phyloP scores from a whole-genome alignment of 2,797 vertebrate species.

The Poeciliopsis presidionis region DNA sequence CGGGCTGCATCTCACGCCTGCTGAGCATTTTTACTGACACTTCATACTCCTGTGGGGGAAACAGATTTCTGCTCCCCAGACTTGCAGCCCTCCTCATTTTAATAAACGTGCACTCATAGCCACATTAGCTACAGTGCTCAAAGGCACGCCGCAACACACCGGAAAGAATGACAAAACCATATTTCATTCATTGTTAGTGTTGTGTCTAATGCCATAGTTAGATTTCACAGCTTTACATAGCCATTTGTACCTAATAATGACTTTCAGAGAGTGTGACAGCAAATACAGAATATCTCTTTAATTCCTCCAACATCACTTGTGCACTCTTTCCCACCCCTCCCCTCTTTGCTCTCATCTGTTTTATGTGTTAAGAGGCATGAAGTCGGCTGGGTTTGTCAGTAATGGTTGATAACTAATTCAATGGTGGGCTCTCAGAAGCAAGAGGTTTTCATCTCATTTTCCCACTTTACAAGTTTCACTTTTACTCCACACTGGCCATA shows the following conservation, averaged over 20 bases:
- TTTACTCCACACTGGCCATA: slow-evolving; percentile 61
- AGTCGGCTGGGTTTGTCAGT: slow-evolving; percentile 69
- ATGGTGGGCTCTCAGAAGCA: slow-evolving; percentile 62
- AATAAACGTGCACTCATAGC: slow-evolving; percentile 70
- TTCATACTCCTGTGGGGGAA: slow-evolving; percentile 40
- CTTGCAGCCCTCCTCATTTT: slow-evolving; percentile 48
- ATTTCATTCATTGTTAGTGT: slow-evolving; percentile 16
- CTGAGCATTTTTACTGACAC: slow-evolving; percentile 69
- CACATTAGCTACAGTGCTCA: slow-evolving; percentile 68
- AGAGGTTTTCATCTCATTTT: slow-evolving; percentile 74
- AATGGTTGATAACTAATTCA: slow-evolving; percentile 82
- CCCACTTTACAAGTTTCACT: slow-evolving; percentile 72
- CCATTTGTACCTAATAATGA: slow-evolving; percentile 63
- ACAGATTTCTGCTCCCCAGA: slow-evolving; percentile 51
- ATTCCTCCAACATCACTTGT: slow-evolving; percentile 38
- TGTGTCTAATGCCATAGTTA: slow-evolving; percentile 33
- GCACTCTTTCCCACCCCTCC: slow-evolving; percentile 1
- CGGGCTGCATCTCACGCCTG: slow-evolving; percentile 51
- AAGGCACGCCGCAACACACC: slow-evolving; percentile 50
- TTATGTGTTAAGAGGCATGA: slow-evolving; percentile 69
- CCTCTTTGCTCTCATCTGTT: slow-evolving; percentile 23
- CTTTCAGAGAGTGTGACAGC: slow-evolving; percentile 62
- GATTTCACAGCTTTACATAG: slow-evolving; percentile 46
- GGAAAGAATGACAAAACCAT: slow-evolving; percentile 28
- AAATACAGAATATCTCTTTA: slow-evolving; percentile 43